phyloP scores from a whole-genome alignment of 2,113 vertebrate genomes.

The Bombycilla garrulus region DNA sequence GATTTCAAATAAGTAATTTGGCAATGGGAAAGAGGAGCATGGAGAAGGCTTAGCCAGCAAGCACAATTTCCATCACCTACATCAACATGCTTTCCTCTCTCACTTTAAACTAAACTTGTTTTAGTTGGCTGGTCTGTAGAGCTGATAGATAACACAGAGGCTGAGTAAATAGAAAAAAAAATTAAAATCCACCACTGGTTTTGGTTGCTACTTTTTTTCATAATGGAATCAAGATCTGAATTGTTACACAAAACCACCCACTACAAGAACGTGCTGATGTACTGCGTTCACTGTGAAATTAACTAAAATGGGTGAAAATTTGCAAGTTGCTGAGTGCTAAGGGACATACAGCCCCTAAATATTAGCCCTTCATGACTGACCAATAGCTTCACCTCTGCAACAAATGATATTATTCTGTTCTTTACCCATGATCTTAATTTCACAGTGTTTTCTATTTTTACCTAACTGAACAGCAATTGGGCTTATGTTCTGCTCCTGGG shows the following conservation, averaged over 20 bases:
- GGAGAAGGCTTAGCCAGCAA: background rate
- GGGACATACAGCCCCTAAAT: background rate
- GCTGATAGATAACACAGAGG: background rate
- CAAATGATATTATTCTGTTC: background rate
- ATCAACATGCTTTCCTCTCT: background rate
- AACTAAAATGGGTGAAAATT: background rate
- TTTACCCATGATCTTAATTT: background rate
- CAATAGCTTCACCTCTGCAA: background rate
- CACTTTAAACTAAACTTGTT: background rate
- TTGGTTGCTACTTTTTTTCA: background rate
- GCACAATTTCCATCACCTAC: background rate
- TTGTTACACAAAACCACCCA: background rate
- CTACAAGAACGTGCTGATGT: background rate
- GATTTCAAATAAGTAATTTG: background rate
- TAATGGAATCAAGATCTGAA: background rate
- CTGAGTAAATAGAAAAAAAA: background rate
- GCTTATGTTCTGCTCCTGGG: background rate
- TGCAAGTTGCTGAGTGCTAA: background rate
- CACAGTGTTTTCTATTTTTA: background rate
- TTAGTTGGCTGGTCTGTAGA: background rate
- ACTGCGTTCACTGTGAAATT: background rate
- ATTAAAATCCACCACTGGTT: background rate
- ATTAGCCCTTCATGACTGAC: background rate
- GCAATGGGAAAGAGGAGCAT: background rate
- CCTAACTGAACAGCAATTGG: background rate